phyloP scores from a whole-genome alignment of 2,797 vertebrate genomes.

The Pteropus rufus region DNA sequence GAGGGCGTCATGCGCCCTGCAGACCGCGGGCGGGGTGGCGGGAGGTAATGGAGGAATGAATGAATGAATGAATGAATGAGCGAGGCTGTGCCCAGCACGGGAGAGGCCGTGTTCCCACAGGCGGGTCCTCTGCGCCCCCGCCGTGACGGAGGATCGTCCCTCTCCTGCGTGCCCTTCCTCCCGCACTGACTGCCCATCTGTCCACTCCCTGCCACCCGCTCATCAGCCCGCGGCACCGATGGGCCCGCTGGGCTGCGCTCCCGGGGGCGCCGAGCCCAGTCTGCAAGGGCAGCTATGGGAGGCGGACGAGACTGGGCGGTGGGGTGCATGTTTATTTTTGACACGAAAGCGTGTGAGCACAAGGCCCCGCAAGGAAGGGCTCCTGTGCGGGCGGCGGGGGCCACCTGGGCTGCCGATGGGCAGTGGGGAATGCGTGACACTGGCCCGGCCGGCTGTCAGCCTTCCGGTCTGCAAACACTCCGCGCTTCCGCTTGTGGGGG shows the following conservation, averaged over 20 bases:
- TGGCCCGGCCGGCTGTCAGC: background rate
- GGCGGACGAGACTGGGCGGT: accelerated
- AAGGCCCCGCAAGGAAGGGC: background rate
- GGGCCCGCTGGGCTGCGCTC: background rate
- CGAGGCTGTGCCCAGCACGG: background rate
- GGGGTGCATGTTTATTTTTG: background rate
- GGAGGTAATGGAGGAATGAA: background rate
- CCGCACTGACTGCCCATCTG: background rate
- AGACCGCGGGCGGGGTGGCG: too few relatives aligned
- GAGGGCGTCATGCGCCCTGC: background rate
- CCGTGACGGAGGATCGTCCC: accelerated
- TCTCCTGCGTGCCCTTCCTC: background rate
- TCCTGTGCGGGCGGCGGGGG: background rate
- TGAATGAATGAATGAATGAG: background rate
- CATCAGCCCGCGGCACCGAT: background rate
- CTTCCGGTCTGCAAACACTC: background rate
- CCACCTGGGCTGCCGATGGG: background rate
- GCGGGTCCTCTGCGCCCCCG: background rate
- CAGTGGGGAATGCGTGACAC: accelerated
- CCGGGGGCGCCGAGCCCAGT: too few relatives aligned
- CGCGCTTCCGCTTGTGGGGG: background rate
- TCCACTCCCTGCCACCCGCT: accelerated
- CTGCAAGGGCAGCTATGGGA: background rate
- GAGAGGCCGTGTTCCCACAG: background rate
- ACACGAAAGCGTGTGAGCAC: background rate